phyloP scores from a whole-genome alignment of 2,888 invertebrate genomes.

The Anodontia alba region DNA sequence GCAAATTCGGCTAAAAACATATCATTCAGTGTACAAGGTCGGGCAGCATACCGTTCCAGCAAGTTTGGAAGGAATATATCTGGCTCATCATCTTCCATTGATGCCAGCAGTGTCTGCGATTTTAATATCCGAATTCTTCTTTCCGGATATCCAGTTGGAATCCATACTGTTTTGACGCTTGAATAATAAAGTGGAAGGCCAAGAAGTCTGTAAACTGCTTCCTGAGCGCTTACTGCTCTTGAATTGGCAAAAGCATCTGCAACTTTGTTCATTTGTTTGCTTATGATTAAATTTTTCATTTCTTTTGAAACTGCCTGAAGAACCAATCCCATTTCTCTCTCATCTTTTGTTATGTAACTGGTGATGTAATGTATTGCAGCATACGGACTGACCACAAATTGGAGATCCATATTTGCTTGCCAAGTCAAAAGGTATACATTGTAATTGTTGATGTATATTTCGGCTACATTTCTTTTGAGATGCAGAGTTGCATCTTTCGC shows the following conservation, averaged over 20 bases:
- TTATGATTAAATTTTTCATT: constrained; percentile 65
- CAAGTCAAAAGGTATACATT: constrained; percentile 17
- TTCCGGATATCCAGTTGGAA: constrained; percentile 31
- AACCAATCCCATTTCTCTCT: constrained; percentile 35
- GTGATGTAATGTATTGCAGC: constrained; percentile 32
- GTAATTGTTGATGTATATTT: constrained; percentile 32
- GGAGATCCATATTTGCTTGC: constrained; percentile 6
- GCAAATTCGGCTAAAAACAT: constrained; percentile 31
- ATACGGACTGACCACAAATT: constrained; percentile 29
- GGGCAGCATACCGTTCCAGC: constrained; percentile 19
- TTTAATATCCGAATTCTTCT: constrained; percentile 18
- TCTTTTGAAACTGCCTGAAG: constrained; percentile 30
- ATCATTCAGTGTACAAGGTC: constrained; percentile 23
- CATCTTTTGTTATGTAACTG: constrained; percentile 37
- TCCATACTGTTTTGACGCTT: constrained; percentile 39
- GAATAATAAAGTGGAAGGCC: constrained; percentile 34
- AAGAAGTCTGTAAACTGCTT: constrained; percentile 33
- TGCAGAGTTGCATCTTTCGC: constrained; percentile 16
- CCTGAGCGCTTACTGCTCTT: constrained; percentile 37
- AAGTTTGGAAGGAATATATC: constrained; percentile 32
- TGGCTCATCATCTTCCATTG: constrained; percentile 26
- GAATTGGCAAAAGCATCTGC: constrained; percentile 32
- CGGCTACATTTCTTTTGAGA: constrained; percentile 26
- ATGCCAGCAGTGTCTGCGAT: constrained; percentile 8
- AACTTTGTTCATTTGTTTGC: constrained; percentile 42